Evolutionary conservation across 2,888 invertebrate genomes (phyloP), one percentile per base, ranked within the genome.

Genomic region (Ectobius pallidus): DNA sequence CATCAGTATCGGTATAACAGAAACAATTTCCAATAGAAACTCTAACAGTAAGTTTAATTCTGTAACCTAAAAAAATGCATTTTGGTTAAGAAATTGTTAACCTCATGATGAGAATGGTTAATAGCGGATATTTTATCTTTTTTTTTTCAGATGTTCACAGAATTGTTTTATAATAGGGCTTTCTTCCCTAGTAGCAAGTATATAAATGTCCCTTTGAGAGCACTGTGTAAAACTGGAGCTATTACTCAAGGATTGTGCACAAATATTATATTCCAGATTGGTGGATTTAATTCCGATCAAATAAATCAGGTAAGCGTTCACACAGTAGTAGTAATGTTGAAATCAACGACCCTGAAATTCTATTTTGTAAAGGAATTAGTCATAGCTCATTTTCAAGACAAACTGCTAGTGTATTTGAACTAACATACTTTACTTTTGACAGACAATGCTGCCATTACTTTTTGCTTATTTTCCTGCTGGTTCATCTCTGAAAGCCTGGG

Each of bases 391-490:
- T n/a, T n/a, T n/a, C n/a, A n/a, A n/a, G n/a, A n/a, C n/a, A n/a
- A n/a, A n/a, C n/a, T n/a, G n/a, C n/a, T n/a, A n/a, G n/a, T n/a
- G n/a, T n/a, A n/a, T n/a, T n/a, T n/a, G n/a, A n/a, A n/a, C n/a
- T n/a, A n/a, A n/a, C n/a, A n/a, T 55, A 55, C 11, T 46, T 2
- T 9, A 27, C 25, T n/a, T 14, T 3, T 30, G 25, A 4, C 30
- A 69, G 69, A 69, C 58, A n/a, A 30, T 52, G 27, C n/a, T 69
- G n/a, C 52, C 32, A 3, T 39, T 69, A 42, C 20, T 55, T 16
- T 55, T 69, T 3, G 25, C 55, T 25, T 55, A 69, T n/a, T 69
- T 69, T 25, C 69, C 69, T n/a, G 58, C 55, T 16, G 69, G 69
- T 9, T 55, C 55, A n/a, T 69, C 69, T 9, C 25, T 52, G 1